Base-by-base conservation (phyloP, 2,888 invertebrate genomes). In the Lasioglossum pauxillum region DNA sequence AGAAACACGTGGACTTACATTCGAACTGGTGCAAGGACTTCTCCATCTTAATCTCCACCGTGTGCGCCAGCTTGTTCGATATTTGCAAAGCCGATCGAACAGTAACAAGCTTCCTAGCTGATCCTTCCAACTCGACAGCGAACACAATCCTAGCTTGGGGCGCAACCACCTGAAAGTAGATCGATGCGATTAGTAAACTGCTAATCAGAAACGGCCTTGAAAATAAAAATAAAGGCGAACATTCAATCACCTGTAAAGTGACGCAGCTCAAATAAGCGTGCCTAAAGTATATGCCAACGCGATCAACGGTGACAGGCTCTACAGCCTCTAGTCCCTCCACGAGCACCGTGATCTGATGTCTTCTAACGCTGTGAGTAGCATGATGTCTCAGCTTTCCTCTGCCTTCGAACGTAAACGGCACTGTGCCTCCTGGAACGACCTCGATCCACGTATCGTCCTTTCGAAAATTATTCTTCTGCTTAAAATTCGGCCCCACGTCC, bases 231-330 rank as follows among this genome's bases (percentile, higher is more conserved):
- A 1, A 35, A 57, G 64, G 16, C 23, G 60, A 49, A n/a, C 31
- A 44, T 69, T 67, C 38, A 53, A 49, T 87, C 80, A 92, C 93
- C 87, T 92, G 93, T 83, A 85, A 92, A 8, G 86, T 90, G 64
- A 87, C 90, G 23, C 88, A 83, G 60, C 94, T 93, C n/a, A 93
- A 88, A 23, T 89, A 95, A 0, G 97, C 97, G 87, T 97, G 96
- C n/a, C 98, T 96, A 94, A 99, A 99, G 96, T 98, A 99, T 71
- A 98, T 97, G 3, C 99, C 99, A 38, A 99, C 99, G 95, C 98
- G 97, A 95, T 99, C 99, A 0, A 99, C 98, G 14, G 99, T 98
- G 27, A 99, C 98, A 0, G 99, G 98, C 90, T 97, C 97, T 77
- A 98, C 97, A 57, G 97, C 96, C 88, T 97, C 96, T 99, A 99